These are phyloP conservation scores for Calonectris borealis DNA, from an alignment of 2,113 vertebrate genomes.

Conservation along the genomic window DNA sequence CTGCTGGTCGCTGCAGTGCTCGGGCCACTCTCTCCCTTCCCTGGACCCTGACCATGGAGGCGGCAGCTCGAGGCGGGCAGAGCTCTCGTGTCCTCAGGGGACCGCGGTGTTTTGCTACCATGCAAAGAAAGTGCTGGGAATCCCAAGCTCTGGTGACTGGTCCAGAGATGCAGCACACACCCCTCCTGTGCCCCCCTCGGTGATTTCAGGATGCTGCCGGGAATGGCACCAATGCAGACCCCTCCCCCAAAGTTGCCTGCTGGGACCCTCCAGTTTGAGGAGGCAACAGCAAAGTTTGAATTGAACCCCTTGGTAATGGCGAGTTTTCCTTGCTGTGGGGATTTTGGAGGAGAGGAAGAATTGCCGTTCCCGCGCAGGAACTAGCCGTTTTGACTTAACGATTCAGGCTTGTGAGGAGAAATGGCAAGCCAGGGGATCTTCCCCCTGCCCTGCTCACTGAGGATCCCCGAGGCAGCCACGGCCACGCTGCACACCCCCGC, in stretches of 20 bases:
- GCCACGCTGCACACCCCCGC: rapidly evolving
- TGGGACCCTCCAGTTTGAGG: background rate
- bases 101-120: rapidly evolving
- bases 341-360: background rate
- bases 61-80: background rate
- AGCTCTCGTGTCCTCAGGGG: rapidly evolving
- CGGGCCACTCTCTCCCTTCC: background rate
- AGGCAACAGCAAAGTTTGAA: background rate
- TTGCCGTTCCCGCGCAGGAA: background rate
- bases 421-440: background rate
- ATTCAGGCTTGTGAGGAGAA: background rate
- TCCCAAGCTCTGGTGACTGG: background rate
- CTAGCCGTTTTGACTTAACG: background rate
- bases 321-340: background rate
- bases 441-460: background rate
- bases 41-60: background rate
- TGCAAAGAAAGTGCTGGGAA: background rate
- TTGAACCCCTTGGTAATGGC: rapidly evolving
- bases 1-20: background rate
- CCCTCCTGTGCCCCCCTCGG: rapidly evolving
- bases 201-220: background rate
- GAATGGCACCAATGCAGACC: background rate
- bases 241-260: rapidly evolving
- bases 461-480: no score
- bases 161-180: no score